Percentiles rank a stretch among this genome's conserved stretches.
These are phyloP conservation scores for Drosophila dives DNA, from an alignment of 2,888 invertebrate genomes.

Conservation along the genomic window DNA sequence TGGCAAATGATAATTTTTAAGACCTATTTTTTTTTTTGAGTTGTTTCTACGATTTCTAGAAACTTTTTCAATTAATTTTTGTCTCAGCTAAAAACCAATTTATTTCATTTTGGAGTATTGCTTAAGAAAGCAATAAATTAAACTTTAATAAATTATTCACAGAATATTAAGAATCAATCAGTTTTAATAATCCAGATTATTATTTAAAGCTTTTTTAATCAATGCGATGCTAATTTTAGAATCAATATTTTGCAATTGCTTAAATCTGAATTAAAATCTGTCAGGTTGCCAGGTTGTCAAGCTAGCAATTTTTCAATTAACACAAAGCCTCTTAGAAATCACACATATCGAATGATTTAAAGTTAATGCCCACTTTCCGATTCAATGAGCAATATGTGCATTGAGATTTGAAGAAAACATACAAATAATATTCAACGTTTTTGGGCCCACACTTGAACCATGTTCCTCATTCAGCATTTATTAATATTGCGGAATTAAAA, in stretches of 20 bases:
- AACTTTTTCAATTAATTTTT: background rate
- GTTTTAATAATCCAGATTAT: background rate
- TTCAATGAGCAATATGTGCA: conserved; percentile 12
- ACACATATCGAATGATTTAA: background rate
- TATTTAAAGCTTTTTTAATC: too few relatives aligned
- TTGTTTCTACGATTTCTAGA: background rate
- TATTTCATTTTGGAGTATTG: too few relatives aligned
- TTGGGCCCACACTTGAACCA: conserved; percentile 16
- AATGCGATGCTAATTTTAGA: too few relatives aligned
- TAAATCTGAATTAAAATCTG: background rate
- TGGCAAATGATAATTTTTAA: too few relatives aligned
- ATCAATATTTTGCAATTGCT: background rate
- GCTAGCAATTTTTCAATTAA: background rate
- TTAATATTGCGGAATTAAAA: conserved; percentile 50
- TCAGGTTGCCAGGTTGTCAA: background rate
- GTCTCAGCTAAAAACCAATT: background rate
- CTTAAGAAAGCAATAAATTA: background rate
- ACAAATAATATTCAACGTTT: background rate
- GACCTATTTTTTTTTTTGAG: too few relatives aligned
- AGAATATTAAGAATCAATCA: background rate
- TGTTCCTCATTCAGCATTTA: conserved; percentile 2
- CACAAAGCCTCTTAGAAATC: background rate
- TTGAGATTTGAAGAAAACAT: background rate
- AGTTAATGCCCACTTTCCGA: background rate
- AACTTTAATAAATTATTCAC: background rate